phyloP scores from a whole-genome alignment of 2,888 invertebrate genomes.

The Erpobdella octoculata region DNA sequence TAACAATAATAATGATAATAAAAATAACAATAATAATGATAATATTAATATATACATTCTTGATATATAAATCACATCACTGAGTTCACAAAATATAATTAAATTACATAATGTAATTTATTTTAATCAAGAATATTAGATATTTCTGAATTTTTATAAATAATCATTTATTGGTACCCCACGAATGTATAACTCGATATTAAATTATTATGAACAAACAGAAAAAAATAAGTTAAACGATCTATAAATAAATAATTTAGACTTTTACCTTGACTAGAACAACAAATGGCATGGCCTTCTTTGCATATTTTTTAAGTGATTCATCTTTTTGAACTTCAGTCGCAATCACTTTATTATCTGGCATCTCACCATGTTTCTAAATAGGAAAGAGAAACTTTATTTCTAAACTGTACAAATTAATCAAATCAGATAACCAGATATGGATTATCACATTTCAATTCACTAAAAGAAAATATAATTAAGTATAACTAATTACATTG shows the following conservation, averaged over 20 bases:
- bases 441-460: background rate
- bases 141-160: too few species aligned
- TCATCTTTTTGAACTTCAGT: conserved; percentile 62
- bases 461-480: background rate
- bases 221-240: too few species aligned
- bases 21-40: too few species aligned
- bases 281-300: conserved; percentile 96
- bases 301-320: conserved; percentile 84
- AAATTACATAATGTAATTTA: too few species aligned
- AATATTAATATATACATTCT: too few species aligned
- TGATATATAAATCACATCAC: too few species aligned
- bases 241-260: too few species aligned
- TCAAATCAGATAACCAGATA: background rate
- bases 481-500: background rate
- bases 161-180: too few species aligned
- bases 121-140: too few species aligned
- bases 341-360: conserved; percentile 86
- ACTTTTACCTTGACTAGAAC: conserved; percentile 71
- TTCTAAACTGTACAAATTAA: conserved; percentile 35
- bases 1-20: too few species aligned
- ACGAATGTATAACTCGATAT: background rate
- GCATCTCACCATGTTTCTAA: too few species aligned
- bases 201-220: background rate
- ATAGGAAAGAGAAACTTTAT: conserved; percentile 56
- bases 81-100: too few species aligned